phyloP scores from a whole-genome alignment of 2,113 vertebrate species.

The Microcebus murinus region DNA sequence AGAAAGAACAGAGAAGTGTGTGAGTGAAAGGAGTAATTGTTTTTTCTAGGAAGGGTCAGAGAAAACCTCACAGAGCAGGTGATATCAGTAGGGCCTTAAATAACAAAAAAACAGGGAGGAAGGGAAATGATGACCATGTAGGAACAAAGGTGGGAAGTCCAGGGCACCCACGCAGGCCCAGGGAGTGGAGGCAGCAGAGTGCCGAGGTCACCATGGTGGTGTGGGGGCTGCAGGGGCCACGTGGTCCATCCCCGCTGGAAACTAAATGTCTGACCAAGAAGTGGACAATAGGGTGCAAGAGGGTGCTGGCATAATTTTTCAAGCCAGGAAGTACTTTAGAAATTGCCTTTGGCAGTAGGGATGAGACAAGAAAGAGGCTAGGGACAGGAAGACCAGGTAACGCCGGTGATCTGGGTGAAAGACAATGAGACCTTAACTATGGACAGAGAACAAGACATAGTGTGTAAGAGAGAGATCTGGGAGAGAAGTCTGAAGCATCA shows the following conservation, averaged over 20 bases:
- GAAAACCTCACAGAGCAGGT: not conserved
- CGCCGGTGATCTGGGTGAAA: not conserved
- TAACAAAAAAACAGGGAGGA: not conserved
- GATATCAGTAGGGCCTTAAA: not conserved
- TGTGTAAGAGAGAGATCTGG: not conserved
- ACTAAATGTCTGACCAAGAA: not conserved
- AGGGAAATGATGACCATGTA: not conserved
- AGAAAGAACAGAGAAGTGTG: not conserved
- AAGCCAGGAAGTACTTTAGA: not conserved
- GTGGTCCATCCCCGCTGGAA: not conserved
- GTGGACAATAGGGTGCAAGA: not conserved
- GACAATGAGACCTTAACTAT: not conserved
- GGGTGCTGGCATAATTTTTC: not conserved
- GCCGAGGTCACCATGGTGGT: accelerated
- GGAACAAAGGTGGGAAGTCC: not conserved
- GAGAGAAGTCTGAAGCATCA: not conserved
- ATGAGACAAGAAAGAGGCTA: not conserved
- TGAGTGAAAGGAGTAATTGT: not conserved
- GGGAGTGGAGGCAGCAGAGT: not conserved
- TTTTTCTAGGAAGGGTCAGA: not conserved
- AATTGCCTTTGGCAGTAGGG: not conserved
- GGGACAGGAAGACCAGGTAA: not conserved
- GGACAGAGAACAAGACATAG: not conserved
- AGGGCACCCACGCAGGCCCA: not conserved
- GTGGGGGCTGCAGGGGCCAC: accelerated